phyloP scores from a whole-genome alignment of 1,140 invertebrate species.

The Ooceraea biroi region DNA sequence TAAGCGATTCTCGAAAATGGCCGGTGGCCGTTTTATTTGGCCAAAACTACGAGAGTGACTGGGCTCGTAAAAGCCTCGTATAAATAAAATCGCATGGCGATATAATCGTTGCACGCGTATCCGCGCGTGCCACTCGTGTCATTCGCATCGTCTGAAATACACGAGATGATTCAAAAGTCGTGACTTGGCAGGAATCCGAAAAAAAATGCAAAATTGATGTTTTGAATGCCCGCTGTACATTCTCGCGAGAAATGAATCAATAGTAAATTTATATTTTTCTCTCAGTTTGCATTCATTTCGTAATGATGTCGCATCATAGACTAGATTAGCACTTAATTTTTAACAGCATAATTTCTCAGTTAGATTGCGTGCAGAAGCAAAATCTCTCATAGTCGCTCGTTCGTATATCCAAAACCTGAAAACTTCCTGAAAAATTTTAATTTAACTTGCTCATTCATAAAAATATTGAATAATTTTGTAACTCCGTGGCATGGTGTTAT shows the following conservation, averaged over 20 bases:
- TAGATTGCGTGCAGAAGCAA: background rate
- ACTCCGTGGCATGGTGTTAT: background rate
- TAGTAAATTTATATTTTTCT: too few species aligned
- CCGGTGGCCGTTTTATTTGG: conserved; percentile 65
- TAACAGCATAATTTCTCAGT: too few species aligned
- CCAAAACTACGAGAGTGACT: conserved; percentile 69
- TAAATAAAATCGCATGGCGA: conserved; percentile 78
- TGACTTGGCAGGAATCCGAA: background rate
- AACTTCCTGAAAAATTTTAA: background rate
- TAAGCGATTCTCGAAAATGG: conserved; percentile 51
- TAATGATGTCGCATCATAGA: too few species aligned
- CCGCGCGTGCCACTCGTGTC: background rate
- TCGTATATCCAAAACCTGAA: background rate
- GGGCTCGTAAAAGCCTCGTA: conserved; percentile 78
- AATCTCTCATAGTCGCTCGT: background rate
- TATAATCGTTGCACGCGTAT: conserved; percentile 66
- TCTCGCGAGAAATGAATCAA: too few species aligned
- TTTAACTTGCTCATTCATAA: too few species aligned
- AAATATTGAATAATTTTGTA: background rate
- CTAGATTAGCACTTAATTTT: too few species aligned
- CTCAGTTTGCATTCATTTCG: too few species aligned
- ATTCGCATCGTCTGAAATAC: conserved; percentile 34
- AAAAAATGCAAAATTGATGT: background rate
- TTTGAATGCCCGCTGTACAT: too few species aligned
- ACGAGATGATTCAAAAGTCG: background rate